phyloP scores from a whole-genome alignment of 1,140 invertebrate species.

The Campodea augens region DNA sequence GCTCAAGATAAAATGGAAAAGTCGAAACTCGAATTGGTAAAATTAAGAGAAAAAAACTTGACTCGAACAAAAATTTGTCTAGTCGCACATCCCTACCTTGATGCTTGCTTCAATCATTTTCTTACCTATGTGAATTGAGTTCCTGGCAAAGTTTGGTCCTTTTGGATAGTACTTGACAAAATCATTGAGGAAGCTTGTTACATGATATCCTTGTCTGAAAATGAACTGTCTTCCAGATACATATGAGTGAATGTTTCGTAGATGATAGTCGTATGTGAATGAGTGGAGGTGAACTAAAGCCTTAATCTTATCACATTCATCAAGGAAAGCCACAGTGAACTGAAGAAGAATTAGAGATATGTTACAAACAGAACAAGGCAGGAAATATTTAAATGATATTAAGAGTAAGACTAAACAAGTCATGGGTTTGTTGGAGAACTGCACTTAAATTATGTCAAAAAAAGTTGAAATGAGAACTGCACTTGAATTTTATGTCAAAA shows the following conservation, averaged over 20 bases:
- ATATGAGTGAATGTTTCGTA: conserved; percentile 50
- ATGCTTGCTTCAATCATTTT: no score
- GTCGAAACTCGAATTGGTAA: no score
- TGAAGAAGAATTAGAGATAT: conserved; percentile 23
- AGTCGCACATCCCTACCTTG: not conserved
- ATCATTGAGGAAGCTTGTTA: conserved; percentile 58
- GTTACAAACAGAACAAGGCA: no score
- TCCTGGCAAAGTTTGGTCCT: conserved; percentile 61
- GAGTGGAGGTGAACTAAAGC: conserved; percentile 61
- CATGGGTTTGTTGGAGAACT: no score
- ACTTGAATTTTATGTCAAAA: no score
- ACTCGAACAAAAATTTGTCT: no score
- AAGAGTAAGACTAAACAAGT: no score
- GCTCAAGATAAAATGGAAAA: no score
- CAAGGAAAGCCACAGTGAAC: conserved; percentile 48
- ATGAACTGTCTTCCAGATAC: conserved; percentile 38
- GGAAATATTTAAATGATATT: no score
- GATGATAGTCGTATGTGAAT: conserved; percentile 72
- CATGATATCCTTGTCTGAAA: conserved; percentile 47
- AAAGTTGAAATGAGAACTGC: no score
- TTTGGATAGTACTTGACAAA: conserved; percentile 69
- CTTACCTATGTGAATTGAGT: conserved; percentile 51
- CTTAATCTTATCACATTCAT: conserved; percentile 57
- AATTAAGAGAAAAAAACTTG: no score
- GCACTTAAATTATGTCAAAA: no score